These are phyloP conservation scores for Siphamia tubifer DNA, from an alignment of 2,113 vertebrate genomes.

Conservation along the genomic window DNA sequence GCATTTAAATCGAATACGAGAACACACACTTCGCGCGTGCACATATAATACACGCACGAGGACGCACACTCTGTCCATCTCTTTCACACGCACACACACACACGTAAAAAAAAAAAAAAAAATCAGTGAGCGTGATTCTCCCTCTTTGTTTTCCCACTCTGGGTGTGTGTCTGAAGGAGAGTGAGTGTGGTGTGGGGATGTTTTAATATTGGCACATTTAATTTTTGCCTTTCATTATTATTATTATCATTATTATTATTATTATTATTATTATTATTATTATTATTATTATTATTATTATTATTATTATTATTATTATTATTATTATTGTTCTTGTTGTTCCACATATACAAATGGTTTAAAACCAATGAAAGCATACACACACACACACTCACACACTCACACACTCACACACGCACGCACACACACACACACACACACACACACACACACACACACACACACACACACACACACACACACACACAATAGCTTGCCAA, in stretches of 20 bases:
- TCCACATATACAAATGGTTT: slow-evolving; percentile 17
- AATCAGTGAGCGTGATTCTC: slow-evolving; percentile 19
- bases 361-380: slow-evolving; percentile 11
- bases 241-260: background rate
- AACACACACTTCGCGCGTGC: no score
- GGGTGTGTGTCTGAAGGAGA: background rate
- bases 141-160: background rate
- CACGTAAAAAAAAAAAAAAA: background rate
- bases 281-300: background rate
- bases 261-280: background rate
- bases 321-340: background rate
- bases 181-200: background rate
- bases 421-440: no score
- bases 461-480: background rate
- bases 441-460: no score
- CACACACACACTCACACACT: background rate
- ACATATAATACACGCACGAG: no score
- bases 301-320: slow-evolving; percentile 1
- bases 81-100: background rate
- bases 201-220: no score
- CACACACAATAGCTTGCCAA: slow-evolving; percentile 23
- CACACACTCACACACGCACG: background rate
- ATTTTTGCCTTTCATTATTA: background rate
- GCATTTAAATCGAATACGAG: slow-evolving; percentile 9
- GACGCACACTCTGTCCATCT: background rate